phyloP scores from a whole-genome alignment of 2,113 vertebrate genomes.

The Lepus europaeus region DNA sequence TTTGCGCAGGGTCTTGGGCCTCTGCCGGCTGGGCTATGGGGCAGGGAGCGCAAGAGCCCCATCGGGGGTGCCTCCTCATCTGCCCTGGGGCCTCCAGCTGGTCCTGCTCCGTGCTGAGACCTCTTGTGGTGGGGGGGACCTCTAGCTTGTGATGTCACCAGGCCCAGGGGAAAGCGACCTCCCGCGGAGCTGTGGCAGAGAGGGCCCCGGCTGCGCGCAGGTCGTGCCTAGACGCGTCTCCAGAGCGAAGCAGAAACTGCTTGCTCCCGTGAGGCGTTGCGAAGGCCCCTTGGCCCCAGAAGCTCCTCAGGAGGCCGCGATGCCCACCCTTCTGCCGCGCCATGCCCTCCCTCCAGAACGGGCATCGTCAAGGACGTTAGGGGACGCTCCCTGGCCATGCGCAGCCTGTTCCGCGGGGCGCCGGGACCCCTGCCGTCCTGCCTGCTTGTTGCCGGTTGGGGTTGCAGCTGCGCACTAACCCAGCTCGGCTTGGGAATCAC shows the following conservation, averaged over 20 bases:
- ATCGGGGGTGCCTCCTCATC: neutral
- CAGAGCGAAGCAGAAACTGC: neutral
- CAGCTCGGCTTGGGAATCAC: neutral
- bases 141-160: neutral
- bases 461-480: neutral
- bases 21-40: no score
- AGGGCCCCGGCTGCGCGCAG: neutral
- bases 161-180: neutral
- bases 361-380: constrained; percentile 74
- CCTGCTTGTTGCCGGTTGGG: neutral
- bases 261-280: fast-evolving
- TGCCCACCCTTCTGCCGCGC: neutral
- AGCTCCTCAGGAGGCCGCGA: neutral
- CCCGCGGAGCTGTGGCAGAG: neutral
- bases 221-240: neutral
- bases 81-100: neutral
- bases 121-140: neutral
- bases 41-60: no score
- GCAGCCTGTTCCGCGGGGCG: neutral
- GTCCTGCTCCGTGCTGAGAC: neutral
- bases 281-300: neutral
- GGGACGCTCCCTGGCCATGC: constrained; percentile 56
- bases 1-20: neutral
- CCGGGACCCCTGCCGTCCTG: neutral
- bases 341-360: neutral